Conservation (phyloP, 2,113 vertebrate genomes). For the human (Homo sapiens) region GRCh38 chr2:1319001-1319500, state of each 20-base stretch:
- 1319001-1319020: not conserved
- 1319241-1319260: not conserved
- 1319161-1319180: fast-evolving
- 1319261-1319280: not conserved
- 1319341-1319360: not conserved
- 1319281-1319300: not conserved
- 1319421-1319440: not conserved
- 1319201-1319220: too few relatives aligned
- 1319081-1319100: not conserved
- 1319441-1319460: not conserved
- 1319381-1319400: fast-evolving
- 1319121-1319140: too few relatives aligned
- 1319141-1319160: not conserved
- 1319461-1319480: too few relatives aligned
- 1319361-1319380: not conserved
- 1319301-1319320: not conserved
- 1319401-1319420: too few relatives aligned
- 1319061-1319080: too few relatives aligned
- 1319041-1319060: not conserved
- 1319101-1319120: fast-evolving
- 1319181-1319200: too few relatives aligned
- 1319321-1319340: not conserved
- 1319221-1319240: not conserved
- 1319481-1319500: not conserved
- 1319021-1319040: not conserved